These are phyloP conservation scores for Catharus bicknelli DNA, from an alignment of 2,113 vertebrate species.

Conservation along the genomic window DNA sequence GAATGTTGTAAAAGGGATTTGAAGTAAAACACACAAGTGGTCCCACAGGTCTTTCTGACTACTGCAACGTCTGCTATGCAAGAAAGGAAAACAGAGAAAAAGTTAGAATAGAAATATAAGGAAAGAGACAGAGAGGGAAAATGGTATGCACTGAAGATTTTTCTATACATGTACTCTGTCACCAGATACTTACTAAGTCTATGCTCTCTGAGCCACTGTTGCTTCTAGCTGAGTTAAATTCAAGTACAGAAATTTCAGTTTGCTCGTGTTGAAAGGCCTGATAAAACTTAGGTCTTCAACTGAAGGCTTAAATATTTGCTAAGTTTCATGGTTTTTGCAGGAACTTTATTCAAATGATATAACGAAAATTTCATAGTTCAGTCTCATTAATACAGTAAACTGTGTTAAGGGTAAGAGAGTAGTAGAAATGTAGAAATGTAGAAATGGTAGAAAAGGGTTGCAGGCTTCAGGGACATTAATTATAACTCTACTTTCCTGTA, in stretches of 20 bases:
- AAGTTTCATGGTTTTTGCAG: background rate
- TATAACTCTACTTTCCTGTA: background rate
- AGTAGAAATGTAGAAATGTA: background rate
- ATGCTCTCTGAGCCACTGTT: background rate
- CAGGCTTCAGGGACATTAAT: background rate
- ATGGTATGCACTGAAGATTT: background rate
- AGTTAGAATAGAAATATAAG: background rate
- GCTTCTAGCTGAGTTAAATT: background rate
- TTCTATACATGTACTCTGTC: background rate
- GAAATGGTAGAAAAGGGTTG: background rate
- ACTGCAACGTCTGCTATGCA: background rate
- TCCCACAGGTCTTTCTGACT: background rate
- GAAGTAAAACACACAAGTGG: background rate
- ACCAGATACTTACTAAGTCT: background rate
- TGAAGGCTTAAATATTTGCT: background rate
- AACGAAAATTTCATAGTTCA: background rate
- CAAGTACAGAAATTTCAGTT: background rate
- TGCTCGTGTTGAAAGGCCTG: background rate
- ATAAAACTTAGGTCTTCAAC: background rate
- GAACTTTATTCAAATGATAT: background rate
- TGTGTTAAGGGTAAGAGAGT: background rate
- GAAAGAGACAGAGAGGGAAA: background rate
- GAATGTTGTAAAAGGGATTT: background rate
- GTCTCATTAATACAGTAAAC: background rate
- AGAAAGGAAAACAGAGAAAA: background rate